These are phyloP conservation scores for Muscina levida DNA, from an alignment of 2,888 invertebrate genomes.

Conservation along the genomic window DNA sequence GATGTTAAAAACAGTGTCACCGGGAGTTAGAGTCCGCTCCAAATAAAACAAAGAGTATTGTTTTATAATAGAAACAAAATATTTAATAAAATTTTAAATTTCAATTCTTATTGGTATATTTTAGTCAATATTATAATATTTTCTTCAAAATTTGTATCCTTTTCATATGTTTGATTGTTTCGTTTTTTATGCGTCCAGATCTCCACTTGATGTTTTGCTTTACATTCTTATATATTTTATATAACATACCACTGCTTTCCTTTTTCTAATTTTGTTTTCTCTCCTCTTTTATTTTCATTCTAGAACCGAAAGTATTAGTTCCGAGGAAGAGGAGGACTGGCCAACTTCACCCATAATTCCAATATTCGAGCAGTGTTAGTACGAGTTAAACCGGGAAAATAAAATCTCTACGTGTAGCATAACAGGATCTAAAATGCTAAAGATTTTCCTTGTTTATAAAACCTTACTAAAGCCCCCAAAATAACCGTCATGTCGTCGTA, in stretches of 20 bases:
- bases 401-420: conserved; percentile 59
- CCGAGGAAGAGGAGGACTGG: conserved; percentile 83
- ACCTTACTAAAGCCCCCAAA: conserved; percentile 49
- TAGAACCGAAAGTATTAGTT: conserved; percentile 84
- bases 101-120: no score
- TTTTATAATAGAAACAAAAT: no score
- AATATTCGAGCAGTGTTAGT: conserved; percentile 81
- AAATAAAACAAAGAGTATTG: no score
- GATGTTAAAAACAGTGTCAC: no score
- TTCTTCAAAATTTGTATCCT: background rate
- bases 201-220: background rate
- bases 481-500: conserved; percentile 41
- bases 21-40: no score
- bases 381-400: conserved; percentile 57
- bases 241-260: conserved; percentile 2
- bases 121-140: no score
- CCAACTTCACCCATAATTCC: conserved; percentile 84
- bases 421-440: conserved; percentile 55
- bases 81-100: no score
- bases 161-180: background rate
- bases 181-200: no score
- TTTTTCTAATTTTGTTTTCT: conserved; percentile 24
- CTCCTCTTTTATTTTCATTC: conserved; percentile 61
- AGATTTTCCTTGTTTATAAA: conserved; percentile 62
- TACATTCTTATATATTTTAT: conserved; percentile 10